Evolutionary conservation across 2,797 vertebrate genomes (phyloP).

Genomic region (Geotrypetes seraphini): DNA sequence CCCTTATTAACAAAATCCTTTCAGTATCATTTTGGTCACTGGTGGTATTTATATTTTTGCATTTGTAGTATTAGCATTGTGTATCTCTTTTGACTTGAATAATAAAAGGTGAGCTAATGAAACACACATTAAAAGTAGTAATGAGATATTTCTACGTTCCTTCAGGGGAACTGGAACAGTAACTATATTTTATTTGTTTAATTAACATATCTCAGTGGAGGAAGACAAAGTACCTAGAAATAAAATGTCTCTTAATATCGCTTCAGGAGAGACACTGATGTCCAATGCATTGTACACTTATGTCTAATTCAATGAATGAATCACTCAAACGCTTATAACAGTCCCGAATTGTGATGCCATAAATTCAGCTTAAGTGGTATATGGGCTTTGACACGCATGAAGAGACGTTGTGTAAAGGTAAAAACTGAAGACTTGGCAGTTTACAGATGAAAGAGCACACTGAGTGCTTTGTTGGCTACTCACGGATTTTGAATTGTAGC

Average conservation of each 20-base stretch:
- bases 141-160: neutral
- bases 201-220: neutral
- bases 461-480: constrained; percentile 47
- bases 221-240: constrained; percentile 12
- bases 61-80: too few species aligned
- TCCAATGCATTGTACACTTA: constrained; percentile 13
- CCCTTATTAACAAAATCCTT: too few species aligned
- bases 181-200: constrained; percentile 3
- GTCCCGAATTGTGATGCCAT: constrained; percentile 15
- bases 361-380: constrained; percentile 14
- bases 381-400: constrained; percentile 5
- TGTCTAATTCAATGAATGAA: constrained; percentile 9
- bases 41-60: too few species aligned
- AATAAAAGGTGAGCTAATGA: constrained; percentile 8
- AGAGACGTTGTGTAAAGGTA: constrained; percentile 25
- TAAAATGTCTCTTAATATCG: constrained; percentile 7
- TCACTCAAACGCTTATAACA: constrained; percentile 9
- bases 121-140: neutral
- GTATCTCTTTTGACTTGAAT: too few species aligned
- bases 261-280: neutral
- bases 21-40: too few species aligned
- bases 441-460: constrained; percentile 25
- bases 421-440: constrained; percentile 30
- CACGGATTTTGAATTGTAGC: constrained; percentile 28
- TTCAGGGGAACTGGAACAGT: constrained; percentile 2